Percentiles rank a stretch among this genome's conserved stretches.
Evolutionary conservation across 2,113 vertebrate species (phyloP).

Genomic region (Takifugu flavidus): DNA sequence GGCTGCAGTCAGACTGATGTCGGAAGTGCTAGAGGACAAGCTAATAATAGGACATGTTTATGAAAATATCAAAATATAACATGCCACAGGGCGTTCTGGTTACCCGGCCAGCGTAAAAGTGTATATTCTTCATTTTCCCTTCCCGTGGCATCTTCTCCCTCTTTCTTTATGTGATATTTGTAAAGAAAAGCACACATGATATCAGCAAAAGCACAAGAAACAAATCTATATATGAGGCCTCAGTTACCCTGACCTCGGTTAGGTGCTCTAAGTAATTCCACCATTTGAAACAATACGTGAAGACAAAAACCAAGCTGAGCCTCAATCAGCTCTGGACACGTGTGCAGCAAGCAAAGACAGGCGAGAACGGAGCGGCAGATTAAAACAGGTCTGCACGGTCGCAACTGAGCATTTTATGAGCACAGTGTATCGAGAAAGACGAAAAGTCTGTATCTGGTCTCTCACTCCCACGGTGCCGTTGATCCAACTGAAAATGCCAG

Average conservation of each 20-base stretch:
- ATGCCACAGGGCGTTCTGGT: constrained; percentile 49
- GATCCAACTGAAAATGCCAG: constrained; percentile 33
- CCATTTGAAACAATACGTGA: no score
- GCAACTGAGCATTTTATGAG: not conserved
- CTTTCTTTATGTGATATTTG: constrained; percentile 5
- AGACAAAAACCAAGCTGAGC: no score
- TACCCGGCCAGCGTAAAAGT: constrained; percentile 24
- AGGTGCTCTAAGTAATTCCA: no score
- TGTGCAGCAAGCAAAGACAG: constrained; percentile 5
- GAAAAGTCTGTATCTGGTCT: constrained; percentile 13
- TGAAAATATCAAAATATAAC: constrained; percentile 62
- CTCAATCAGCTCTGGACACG: no score
- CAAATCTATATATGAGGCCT: no score
- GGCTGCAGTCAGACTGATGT: constrained; percentile 69
- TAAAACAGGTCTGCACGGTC: not conserved
- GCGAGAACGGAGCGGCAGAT: constrained; percentile 7
- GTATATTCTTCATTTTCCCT: constrained; percentile 33
- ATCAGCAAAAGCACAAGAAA: not conserved
- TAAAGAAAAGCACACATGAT: not conserved
- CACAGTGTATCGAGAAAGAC: not conserved
- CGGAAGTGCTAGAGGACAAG: constrained; percentile 58
- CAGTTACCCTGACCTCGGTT: no score
- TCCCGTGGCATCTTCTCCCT: constrained; percentile 9
- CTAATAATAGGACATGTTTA: constrained; percentile 72
- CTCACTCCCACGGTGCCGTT: constrained; percentile 14